phyloP scores from a whole-genome alignment of 2,888 invertebrate species.

The Pterostichus madidus region DNA sequence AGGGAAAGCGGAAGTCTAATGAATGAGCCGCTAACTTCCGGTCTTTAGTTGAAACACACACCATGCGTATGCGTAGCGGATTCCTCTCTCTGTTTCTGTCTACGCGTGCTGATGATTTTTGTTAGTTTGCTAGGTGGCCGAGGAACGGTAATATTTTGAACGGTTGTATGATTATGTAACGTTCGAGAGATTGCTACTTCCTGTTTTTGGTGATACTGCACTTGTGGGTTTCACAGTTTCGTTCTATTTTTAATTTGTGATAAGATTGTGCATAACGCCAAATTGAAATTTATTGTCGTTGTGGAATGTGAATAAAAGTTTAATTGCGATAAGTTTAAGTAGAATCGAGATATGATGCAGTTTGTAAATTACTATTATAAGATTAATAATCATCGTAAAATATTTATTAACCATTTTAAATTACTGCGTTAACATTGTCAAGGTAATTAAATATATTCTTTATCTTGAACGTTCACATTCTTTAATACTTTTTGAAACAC shows the following conservation, averaged over 20 bases:
- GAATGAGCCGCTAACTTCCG: slow-evolving; percentile 67
- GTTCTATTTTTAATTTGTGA: slow-evolving; percentile 59
- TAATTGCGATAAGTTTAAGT: slow-evolving; percentile 15
- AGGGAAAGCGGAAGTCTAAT: slow-evolving; percentile 64
- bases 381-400: slow-evolving; percentile 29
- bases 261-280: slow-evolving; percentile 40
- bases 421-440: slow-evolving; percentile 2
- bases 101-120: slow-evolving; percentile 41
- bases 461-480: no score
- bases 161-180: slow-evolving; percentile 30
- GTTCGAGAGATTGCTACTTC: slow-evolving; percentile 43
- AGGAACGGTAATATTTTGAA: slow-evolving; percentile 5
- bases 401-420: slow-evolving; percentile 32
- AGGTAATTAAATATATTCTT: slow-evolving; percentile 11
- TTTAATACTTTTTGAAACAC: no score
- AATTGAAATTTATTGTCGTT: slow-evolving; percentile 25
- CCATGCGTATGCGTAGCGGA: slow-evolving; percentile 3
- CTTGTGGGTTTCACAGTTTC: slow-evolving; percentile 36
- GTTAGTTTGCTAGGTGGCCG: neutral
- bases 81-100: neutral
- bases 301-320: slow-evolving; percentile 40
- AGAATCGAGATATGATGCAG: slow-evolving; percentile 40
- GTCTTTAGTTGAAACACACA: slow-evolving; percentile 60
- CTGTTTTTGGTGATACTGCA: slow-evolving; percentile 53
- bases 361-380: slow-evolving; percentile 28